Evolutionary conservation across 2,113 vertebrate species (phyloP), one percentile per base, ranked within the genome.

Genomic region (Daubentonia madagascariensis): DNA sequence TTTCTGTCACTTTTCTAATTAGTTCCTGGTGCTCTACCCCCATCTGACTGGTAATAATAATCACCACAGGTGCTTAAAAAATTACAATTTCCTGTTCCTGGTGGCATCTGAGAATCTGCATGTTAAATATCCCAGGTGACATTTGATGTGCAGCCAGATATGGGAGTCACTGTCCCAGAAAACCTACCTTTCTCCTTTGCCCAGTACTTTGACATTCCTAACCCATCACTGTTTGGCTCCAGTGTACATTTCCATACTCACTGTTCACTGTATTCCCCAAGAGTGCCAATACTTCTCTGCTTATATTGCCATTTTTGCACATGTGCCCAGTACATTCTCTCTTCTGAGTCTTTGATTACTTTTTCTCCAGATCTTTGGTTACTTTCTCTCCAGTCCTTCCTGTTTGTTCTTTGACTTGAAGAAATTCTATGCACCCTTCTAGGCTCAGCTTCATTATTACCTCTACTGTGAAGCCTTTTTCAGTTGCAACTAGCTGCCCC

Each of bases 271-370:
- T 35, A 28, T 45, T 57, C 40, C 68, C 76, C 57, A 28, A n/a
- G 54, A 63, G 54, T 52, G 59, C 83, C 7, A 0, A 0, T 3
- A 12, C 23, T 22, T 12, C 28, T 52, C 4, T 61, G 8, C 35
- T 32, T 16, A 3, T 2, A 28, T 40, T 83, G 37, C 43, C 3
- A 1, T 57, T 54, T 93, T 54, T 79, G 40, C 48, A 35, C 1
- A 14, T 28, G 40, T 61, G 43, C 59, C 40, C 52, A 28, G 28
- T 20, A 23, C 70, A 54, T 84, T 57, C 18, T 30, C 30, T 37
- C 7, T 50, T 45, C 59, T 17, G 13, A 48, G 45, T 43, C 63
- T 20, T 57, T 63, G 30, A 8, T 45, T 25, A 23, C 9, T 45
- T 1, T 40, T 37, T 61, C 50, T 8, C 68, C 28, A 6, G 67